Evolutionary conservation across 2,888 invertebrate genomes (phyloP), one percentile per base, ranked within the genome.

Genomic region (Metacarcinus magister): DNA sequence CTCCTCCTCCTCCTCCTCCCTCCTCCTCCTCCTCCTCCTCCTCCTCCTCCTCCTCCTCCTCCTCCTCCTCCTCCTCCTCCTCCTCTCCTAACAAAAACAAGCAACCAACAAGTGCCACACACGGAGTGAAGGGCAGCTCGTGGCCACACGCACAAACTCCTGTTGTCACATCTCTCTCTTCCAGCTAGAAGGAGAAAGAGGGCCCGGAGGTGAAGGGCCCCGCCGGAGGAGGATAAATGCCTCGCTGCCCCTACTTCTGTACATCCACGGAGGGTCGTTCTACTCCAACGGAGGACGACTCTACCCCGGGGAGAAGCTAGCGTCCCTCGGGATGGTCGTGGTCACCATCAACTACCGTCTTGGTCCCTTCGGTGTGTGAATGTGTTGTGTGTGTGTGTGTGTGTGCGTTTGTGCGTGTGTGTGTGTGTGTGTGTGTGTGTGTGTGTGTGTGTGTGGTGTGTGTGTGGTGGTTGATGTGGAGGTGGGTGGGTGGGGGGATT

Each of bases 341-440:
- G 97, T 97, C 97, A 97, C 97, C 39, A 97, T 97, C 95, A 97
- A 97, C 97, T 97, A 97, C 97, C 97, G 97, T 93, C 97, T 97
- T 7, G 97, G 97, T 32, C 97, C 97, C 32, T 97, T 97, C 92
- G 97, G 97, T 97, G 32, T 89, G 54, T 54, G 54, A 94, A 39
- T 90, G n/a, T 44, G 54, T 94, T 32, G 60, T 94, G 54, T 46
- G 43, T 48, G 44, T 87, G 39, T 90, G 90, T 94, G 90, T 90
- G 95, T 90, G 60, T 90, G 60, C 54, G 90, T 54, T 87, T 44
- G 94, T 44, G 94, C 23, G 82, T 28, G 28, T 82, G 82, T 82
- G 32, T 82, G 82, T n/a, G n/a, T 82, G 82, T 82, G 82, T 82
- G 82, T 82, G 82, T n/a, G 82, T 67, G 82, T 7, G 28, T 82